These are phyloP conservation scores for Ischnus inquisitorius DNA, from an alignment of 2,888 invertebrate species.

Conservation along the genomic window DNA sequence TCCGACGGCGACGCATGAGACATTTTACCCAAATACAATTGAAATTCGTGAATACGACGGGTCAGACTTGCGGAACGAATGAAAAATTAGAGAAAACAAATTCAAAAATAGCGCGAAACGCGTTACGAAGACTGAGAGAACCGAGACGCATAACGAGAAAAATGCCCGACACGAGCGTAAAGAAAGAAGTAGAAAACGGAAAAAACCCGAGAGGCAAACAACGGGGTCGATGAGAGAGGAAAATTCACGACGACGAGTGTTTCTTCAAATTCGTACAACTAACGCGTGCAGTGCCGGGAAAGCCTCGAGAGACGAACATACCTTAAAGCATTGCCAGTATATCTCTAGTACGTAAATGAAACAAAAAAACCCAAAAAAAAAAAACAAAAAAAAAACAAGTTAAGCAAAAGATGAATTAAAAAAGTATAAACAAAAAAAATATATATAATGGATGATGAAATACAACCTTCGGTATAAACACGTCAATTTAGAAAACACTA, in stretches of 20 bases:
- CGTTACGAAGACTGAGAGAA: constrained; percentile 68
- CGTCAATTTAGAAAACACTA: constrained; percentile 84
- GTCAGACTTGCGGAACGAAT: constrained; percentile 3
- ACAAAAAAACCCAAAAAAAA: constrained; percentile 38
- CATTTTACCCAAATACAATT: constrained; percentile 19
- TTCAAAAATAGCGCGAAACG: constrained; percentile 29
- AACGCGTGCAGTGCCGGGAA: constrained; percentile 72
- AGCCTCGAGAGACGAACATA: constrained; percentile 72
- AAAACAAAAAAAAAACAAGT: constrained; percentile 44
- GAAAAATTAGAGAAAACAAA: constrained; percentile 25
- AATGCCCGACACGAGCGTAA: constrained; percentile 39
- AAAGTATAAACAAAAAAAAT: constrained; percentile 50
- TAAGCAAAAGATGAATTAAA: constrained; percentile 57
- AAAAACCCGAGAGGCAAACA: constrained; percentile 20
- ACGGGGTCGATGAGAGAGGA: constrained; percentile 33
- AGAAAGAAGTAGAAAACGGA: constrained; percentile 25
- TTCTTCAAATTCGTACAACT: constrained; percentile 57
- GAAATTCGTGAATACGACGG: constrained; percentile 28
- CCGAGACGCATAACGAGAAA: constrained; percentile 45
- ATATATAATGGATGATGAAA: constrained; percentile 61
- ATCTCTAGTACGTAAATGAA: constrained; percentile 76
- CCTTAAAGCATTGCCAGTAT: constrained; percentile 81
- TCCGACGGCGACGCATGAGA: constrained; percentile 36
- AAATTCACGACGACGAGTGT: constrained; percentile 67
- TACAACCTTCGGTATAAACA: constrained; percentile 82